Evolutionary conservation across 2,797 vertebrate genomes (phyloP).

Genomic region (Eidolon dupreanum): DNA sequence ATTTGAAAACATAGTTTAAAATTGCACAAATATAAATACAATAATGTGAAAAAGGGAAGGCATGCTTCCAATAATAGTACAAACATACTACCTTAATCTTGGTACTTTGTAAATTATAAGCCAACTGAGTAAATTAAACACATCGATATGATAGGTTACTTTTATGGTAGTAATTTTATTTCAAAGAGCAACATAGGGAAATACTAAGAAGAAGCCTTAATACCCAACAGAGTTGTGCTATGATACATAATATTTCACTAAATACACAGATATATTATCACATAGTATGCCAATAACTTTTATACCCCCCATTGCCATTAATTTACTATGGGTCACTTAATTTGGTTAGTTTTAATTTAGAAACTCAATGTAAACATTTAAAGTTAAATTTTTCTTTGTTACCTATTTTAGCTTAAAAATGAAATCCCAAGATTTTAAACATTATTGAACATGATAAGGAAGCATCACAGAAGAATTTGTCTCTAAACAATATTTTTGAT

Average conservation of each 20-base stretch:
- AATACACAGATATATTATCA: slow-evolving; percentile 77
- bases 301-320: not conserved
- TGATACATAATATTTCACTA: slow-evolving; percentile 80
- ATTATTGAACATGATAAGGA: slow-evolving; percentile 74
- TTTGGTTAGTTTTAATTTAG: slow-evolving; percentile 71
- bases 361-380: slow-evolving; percentile 83
- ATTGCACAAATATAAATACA: slow-evolving; percentile 86
- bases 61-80: slow-evolving; percentile 86
- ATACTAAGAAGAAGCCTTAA: slow-evolving; percentile 80
- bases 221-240: slow-evolving; percentile 78
- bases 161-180: slow-evolving; percentile 73
- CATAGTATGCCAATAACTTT: slow-evolving; percentile 65
- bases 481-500: slow-evolving; percentile 80
- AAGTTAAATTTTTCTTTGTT: slow-evolving; percentile 64
- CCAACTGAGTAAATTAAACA: slow-evolving; percentile 81
- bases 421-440: slow-evolving; percentile 79
- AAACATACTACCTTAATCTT: slow-evolving; percentile 87
- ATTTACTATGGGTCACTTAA: slow-evolving; percentile 63
- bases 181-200: slow-evolving; percentile 83
- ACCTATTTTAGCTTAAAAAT: slow-evolving; percentile 81
- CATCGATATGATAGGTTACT: slow-evolving; percentile 77
- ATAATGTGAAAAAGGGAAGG: slow-evolving; percentile 87
- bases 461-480: slow-evolving; percentile 77
- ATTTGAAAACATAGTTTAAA: slow-evolving; percentile 89
- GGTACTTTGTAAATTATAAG: slow-evolving; percentile 82